These are phyloP conservation scores for Chrysolina americana DNA, from an alignment of 2,888 invertebrate genomes.

Conservation along the genomic window DNA sequence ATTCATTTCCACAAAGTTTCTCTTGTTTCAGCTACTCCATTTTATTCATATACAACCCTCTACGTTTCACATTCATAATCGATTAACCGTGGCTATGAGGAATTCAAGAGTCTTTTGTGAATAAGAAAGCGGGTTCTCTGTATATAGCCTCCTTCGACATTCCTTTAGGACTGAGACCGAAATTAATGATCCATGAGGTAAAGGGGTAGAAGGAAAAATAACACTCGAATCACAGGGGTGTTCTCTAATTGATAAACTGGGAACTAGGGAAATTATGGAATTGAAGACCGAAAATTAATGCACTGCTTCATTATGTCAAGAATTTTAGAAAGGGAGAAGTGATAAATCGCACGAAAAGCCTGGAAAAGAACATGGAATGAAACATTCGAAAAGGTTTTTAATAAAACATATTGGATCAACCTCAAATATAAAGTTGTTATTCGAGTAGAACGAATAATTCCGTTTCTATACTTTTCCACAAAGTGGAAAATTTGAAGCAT, in stretches of 20 bases:
- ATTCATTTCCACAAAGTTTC: neutral
- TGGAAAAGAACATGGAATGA: no score
- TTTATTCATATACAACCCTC: neutral
- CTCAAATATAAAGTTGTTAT: no score
- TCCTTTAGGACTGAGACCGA: conserved; percentile 21
- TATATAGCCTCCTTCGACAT: conserved; percentile 10
- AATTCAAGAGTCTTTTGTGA: conserved; percentile 26
- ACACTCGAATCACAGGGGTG: conserved; percentile 21
- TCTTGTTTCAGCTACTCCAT: neutral
- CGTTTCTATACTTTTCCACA: no score
- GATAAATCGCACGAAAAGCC: no score
- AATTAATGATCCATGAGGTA: conserved; percentile 30
- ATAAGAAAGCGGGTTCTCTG: conserved; percentile 18
- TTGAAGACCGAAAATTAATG: neutral
- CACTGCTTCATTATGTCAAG: neutral
- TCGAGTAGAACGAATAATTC: no score
- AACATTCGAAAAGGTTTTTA: no score
- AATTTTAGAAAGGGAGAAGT: neutral
- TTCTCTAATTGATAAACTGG: conserved; percentile 24
- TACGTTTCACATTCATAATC: conserved; percentile 28
- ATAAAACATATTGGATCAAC: no score
- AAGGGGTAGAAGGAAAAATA: conserved; percentile 29
- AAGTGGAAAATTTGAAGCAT: no score
- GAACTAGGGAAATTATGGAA: conserved; percentile 16
- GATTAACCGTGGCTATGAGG: conserved; percentile 25